Evolutionary conservation across 2,888 invertebrate genomes (phyloP).

Genomic region (Proisotoma minuta): DNA sequence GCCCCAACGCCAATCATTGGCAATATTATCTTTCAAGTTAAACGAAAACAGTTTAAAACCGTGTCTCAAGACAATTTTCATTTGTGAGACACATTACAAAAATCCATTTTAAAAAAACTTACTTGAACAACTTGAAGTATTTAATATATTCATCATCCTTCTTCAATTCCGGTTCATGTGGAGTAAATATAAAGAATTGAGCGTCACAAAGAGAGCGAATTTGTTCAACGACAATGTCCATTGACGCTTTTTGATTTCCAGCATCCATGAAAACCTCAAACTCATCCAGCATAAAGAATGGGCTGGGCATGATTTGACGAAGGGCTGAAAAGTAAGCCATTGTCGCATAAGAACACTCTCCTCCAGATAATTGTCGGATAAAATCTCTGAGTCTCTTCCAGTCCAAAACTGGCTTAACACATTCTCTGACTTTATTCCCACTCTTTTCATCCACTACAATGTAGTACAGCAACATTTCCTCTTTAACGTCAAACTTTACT

Average conservation of each 20-base stretch:
- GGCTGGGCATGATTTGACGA: constrained; percentile 85
- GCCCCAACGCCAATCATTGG: too few relatives aligned
- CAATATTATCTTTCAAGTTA: too few relatives aligned
- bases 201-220: not conserved
- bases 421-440: not conserved
- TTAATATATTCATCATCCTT: constrained; percentile 1
- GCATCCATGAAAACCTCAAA: constrained; percentile 84
- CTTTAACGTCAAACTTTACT: not conserved
- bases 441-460: not conserved
- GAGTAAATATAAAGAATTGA: constrained; percentile 12
- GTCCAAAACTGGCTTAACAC: not conserved
- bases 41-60: too few relatives aligned
- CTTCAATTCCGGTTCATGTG: not conserved
- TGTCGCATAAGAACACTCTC: constrained; percentile 89
- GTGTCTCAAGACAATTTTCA: too few relatives aligned
- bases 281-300: constrained; percentile 91
- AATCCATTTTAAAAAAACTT: not conserved
- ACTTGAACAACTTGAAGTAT: not conserved
- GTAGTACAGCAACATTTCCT: not conserved
- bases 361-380: constrained; percentile 66
- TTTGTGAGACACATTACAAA: too few relatives aligned
- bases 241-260: not conserved
- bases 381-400: constrained; percentile 8
- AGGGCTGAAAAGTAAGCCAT: constrained; percentile 86
- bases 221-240: constrained; percentile 9